These are phyloP conservation scores for Cephus spinipes DNA, from an alignment of 2,888 invertebrate genomes.

Conservation along the genomic window DNA sequence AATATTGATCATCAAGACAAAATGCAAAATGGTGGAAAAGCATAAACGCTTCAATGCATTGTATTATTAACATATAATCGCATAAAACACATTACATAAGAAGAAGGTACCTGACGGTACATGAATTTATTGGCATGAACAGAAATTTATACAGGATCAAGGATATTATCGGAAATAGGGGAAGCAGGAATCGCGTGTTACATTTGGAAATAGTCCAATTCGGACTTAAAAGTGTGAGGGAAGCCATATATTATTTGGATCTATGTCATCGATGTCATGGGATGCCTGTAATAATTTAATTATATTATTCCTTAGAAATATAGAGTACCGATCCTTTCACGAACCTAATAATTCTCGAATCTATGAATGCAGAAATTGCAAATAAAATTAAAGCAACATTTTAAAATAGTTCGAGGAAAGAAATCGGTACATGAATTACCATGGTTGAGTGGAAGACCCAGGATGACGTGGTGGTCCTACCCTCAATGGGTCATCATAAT, in stretches of 20 bases:
- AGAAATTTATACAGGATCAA: no score
- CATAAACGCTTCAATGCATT: no score
- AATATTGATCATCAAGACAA: no score
- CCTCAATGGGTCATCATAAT: constrained; percentile 45
- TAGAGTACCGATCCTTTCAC: constrained; percentile 24
- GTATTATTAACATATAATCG: no score
- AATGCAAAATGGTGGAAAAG: no score
- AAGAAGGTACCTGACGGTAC: no score
- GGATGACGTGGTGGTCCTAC: constrained; percentile 32
- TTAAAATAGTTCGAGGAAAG: constrained; percentile 3
- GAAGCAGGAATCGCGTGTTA: neutral
- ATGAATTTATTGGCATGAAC: no score
- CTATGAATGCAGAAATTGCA: neutral
- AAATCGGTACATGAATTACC: constrained; percentile 46
- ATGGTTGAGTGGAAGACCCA: constrained; percentile 20
- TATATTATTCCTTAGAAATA: constrained; percentile 10
- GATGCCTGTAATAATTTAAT: constrained; percentile 43
- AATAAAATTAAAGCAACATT: neutral
- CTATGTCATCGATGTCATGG: constrained; percentile 39
- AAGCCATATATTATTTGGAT: constrained; percentile 40
- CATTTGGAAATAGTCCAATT: constrained; percentile 15
- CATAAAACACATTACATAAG: no score
- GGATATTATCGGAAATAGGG: no score
- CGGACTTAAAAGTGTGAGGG: constrained; percentile 28
- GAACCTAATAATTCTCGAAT: neutral